These are phyloP conservation scores for Exephanes ischioxanthus DNA, from an alignment of 2,888 invertebrate species.

Conservation along the genomic window DNA sequence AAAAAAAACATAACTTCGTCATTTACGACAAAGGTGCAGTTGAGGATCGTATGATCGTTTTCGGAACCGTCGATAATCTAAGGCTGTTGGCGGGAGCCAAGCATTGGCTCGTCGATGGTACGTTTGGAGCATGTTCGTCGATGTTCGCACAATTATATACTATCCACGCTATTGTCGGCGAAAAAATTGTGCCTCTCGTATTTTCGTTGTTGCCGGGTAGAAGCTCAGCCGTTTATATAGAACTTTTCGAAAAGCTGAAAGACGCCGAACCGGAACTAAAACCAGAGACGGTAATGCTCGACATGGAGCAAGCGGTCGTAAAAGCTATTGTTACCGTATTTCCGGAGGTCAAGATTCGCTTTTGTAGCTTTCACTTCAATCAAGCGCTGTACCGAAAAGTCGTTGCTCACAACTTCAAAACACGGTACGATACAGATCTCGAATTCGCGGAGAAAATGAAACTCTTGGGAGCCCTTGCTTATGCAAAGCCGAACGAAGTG, in stretches of 20 bases:
- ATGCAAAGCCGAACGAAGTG: conserved; percentile 20
- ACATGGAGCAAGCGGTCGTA: conserved; percentile 28
- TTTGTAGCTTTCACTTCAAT: conserved; percentile 29
- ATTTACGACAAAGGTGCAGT: background rate
- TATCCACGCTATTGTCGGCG: background rate
- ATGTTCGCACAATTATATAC: background rate
- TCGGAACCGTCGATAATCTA: background rate
- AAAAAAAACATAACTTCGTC: conserved; percentile 7
- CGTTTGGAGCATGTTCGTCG: background rate
- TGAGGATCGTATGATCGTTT: background rate
- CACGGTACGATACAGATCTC: background rate
- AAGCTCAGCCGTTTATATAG: background rate
- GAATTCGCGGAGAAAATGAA: conserved; percentile 27
- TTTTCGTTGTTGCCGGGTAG: background rate
- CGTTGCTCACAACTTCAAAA: conserved; percentile 27
- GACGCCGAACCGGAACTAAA: background rate
- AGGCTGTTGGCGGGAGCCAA: background rate
- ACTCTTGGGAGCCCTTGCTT: conserved; percentile 29
- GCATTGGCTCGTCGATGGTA: background rate
- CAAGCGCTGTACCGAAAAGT: conserved; percentile 31
- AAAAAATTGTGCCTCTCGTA: background rate
- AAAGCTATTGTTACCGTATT: conserved; percentile 24
- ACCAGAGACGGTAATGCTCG: conserved; percentile 31
- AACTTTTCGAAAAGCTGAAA: background rate
- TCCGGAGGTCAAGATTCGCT: conserved; percentile 22